phyloP scores from a whole-genome alignment of 2,113 vertebrate genomes.

The Bucco capensis region DNA sequence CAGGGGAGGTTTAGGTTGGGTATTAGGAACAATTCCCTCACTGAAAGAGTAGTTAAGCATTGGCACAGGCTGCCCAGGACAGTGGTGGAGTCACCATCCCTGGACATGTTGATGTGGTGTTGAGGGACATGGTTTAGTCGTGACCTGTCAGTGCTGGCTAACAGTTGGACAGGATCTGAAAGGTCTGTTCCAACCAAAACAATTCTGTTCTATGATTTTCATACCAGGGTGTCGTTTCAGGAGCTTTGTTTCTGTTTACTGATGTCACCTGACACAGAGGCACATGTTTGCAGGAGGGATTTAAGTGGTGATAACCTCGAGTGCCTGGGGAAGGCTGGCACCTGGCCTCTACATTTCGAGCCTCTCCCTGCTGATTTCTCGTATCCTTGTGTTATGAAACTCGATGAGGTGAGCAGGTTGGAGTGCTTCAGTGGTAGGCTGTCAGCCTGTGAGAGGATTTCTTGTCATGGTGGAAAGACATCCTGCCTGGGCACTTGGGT shows the following conservation, averaged over 20 bases:
- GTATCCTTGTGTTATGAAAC: rapidly evolving
- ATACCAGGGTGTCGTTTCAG: background rate
- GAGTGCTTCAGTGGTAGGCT: no score
- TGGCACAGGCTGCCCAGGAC: no score
- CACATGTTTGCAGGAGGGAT: background rate
- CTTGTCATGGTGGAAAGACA: background rate
- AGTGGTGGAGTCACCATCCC: no score
- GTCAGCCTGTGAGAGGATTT: rapidly evolving
- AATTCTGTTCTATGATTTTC: background rate
- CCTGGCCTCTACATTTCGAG: background rate
- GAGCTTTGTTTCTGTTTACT: background rate
- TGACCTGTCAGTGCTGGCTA: no score
- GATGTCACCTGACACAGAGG: rapidly evolving
- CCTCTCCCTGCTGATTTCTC: background rate
- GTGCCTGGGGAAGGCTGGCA: background rate
- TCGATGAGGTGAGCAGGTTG: background rate
- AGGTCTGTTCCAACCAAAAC: no score
- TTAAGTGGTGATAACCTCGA: rapidly evolving
- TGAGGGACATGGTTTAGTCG: no score
- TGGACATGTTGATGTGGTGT: no score
- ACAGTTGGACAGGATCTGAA: no score
- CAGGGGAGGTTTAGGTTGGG: no score
- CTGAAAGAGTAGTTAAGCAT: no score
- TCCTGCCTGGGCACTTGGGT: rapidly evolving
- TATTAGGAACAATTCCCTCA: no score